These are phyloP conservation scores for Pseudopleuronectes americanus DNA, from an alignment of 2,797 vertebrate species.

Conservation along the genomic window DNA sequence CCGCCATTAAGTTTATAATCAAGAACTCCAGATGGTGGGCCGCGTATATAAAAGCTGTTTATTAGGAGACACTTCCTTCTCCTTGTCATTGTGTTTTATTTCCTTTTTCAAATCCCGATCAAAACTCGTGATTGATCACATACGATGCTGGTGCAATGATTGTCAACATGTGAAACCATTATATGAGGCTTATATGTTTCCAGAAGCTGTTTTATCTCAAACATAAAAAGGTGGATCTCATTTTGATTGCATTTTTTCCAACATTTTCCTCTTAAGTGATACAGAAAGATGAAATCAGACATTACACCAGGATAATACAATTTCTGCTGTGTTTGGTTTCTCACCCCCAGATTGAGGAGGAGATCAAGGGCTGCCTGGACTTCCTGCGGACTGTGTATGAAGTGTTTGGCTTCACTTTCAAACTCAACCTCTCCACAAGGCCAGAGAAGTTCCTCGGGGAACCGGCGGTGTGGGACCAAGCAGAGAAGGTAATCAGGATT, in stretches of 20 bases:
- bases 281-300: neutral
- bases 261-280: neutral
- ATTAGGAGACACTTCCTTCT: neutral
- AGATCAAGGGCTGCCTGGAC: slow-evolving; percentile 96
- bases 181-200: neutral
- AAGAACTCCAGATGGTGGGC: neutral
- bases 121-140: neutral
- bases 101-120: neutral
- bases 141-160: neutral
- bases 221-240: neutral
- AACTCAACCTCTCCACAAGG: slow-evolving; percentile 96
- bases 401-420: slow-evolving; percentile 97
- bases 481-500: slow-evolving; percentile 89
- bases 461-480: slow-evolving; percentile 91
- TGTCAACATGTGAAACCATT: neutral
- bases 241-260: neutral
- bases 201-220: neutral
- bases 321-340: slow-evolving; percentile 21
- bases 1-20: slow-evolving; percentile 5
- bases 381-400: slow-evolving; percentile 92
- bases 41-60: neutral
- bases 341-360: slow-evolving; percentile 88
- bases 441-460: slow-evolving; percentile 98
- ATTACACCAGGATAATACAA: neutral
- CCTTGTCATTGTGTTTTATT: neutral